Conservation (phyloP, 2,797 vertebrate species). For the Apogon hyalosoma region DNA sequence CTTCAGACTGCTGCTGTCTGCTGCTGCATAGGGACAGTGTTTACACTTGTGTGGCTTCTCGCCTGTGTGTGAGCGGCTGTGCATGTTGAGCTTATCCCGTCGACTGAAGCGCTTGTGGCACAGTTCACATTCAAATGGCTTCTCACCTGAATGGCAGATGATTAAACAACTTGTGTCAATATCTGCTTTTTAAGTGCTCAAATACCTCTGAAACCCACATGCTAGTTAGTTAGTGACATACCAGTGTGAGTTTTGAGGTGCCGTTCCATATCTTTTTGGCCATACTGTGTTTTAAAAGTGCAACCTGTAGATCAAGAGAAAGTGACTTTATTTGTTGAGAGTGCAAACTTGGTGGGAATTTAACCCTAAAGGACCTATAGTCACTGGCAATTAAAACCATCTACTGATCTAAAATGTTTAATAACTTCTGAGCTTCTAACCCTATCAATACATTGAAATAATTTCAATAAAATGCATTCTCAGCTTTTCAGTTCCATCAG, state of each 20-base stretch:
- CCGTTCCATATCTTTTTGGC: constrained; percentile 98
- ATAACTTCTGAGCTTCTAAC: too few relatives aligned
- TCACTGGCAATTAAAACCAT: too few relatives aligned
- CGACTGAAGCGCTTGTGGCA: constrained; percentile 96
- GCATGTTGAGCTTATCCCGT: constrained; percentile 97
- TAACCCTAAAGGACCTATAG: background rate
- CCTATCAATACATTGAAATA: too few relatives aligned
- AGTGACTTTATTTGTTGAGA: constrained; percentile 8
- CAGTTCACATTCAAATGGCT: constrained; percentile 95
- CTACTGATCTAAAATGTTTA: too few relatives aligned
- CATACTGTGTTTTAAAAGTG: constrained; percentile 96
- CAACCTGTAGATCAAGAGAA: constrained; percentile 84
- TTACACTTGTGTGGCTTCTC: constrained; percentile 98
- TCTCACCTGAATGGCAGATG: constrained; percentile 87
- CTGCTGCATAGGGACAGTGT: constrained; percentile 92
- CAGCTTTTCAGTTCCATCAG: too few relatives aligned
- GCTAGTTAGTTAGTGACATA: constrained; percentile 54
- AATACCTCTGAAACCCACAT: background rate
- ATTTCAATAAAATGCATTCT: too few relatives aligned
- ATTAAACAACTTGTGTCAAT: background rate
- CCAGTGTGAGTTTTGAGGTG: constrained; percentile 97
- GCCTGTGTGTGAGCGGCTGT: constrained; percentile 94
- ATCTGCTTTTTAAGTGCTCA: background rate
- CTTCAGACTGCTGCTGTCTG: constrained; percentile 97
- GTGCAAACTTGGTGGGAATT: background rate